A percentile compares a stretch with the other conserved stretches of the same genome.
Evolutionary conservation across 2,888 invertebrate species (phyloP).

Genomic region (Octodonta nipae): DNA sequence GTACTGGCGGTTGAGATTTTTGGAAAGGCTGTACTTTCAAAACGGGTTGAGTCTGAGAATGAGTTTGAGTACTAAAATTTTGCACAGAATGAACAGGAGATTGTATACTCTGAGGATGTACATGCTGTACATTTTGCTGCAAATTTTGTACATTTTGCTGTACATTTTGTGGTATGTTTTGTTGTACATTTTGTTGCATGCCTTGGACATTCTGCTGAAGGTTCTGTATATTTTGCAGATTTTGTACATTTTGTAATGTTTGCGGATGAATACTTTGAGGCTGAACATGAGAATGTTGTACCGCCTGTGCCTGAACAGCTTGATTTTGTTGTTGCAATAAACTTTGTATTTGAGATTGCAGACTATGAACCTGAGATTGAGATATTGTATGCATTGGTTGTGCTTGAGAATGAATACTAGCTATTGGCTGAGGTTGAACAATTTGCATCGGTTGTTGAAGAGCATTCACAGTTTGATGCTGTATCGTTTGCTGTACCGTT

Average conservation of each 20-base stretch:
- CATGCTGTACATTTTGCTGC: constrained; percentile 13
- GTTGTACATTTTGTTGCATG: constrained; percentile 14
- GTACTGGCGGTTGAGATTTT: constrained; percentile 33
- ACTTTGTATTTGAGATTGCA: constrained; percentile 29
- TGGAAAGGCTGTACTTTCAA: constrained; percentile 33
- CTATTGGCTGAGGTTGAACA: constrained; percentile 31
- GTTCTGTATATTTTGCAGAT: constrained; percentile 8
- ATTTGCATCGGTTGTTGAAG: constrained; percentile 32
- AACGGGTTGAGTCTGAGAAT: constrained; percentile 24
- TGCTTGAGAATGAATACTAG: constrained; percentile 27
- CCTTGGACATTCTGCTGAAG: constrained; percentile 13
- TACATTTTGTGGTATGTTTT: constrained; percentile 6
- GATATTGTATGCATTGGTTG: constrained; percentile 24
- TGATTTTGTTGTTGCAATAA: constrained; percentile 22
- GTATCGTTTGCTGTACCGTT: constrained; percentile 23
- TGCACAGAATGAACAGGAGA: constrained; percentile 16
- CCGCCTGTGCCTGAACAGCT: constrained; percentile 21
- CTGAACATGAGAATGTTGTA: constrained; percentile 16
- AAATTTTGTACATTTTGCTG: constrained; percentile 14
- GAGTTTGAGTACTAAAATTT: constrained; percentile 14
- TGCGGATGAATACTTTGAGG: constrained; percentile 15
- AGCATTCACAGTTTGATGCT: constrained; percentile 27
- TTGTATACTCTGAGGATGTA: constrained; percentile 14
- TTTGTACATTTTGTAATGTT: constrained; percentile 11
- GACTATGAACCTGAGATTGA: constrained; percentile 27